Base-by-base conservation (phyloP, 1,140 invertebrate species). In the Ephestia elutella region DNA sequence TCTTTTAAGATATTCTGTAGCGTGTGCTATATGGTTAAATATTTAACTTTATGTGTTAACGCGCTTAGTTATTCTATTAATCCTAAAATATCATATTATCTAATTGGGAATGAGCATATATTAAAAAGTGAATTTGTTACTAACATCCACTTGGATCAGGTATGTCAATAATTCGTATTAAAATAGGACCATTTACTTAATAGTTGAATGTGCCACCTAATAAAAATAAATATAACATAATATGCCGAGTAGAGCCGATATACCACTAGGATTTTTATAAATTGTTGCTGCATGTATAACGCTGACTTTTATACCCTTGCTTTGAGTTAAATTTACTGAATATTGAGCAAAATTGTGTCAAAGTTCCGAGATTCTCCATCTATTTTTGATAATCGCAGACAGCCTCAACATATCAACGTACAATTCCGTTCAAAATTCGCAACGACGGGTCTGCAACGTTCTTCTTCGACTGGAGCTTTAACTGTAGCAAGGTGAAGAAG, bases 371-470 rank as follows among this genome's bases (percentile, higher is more conserved):
- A 17, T 11, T 11, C 2, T 17, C 7, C 18, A n/a, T n/a, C 17
- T 2, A 35, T 49, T 53, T 54, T 50, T 62, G 30, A 3, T 25
- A 25, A 3, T 2, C 9, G 30, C 56, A 87, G 85, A 86, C 83
- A 48, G 83, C 80, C 3, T 86, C 83, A n/a, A 84, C 83, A 9
- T 87, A 87, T 35, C 77, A 85, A 59, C 71, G 83, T 38, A 80
- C 65, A 9, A 75, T 87, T 56, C 73, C 75, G 11, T 87, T 87
- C 59, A 73, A 57, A n/a, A 80, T 87, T 64, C 84, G 70, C 54
- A 87, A 87, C 51, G 78, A 86, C 38, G 85, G 85, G 0, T 87
- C 85, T 0, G 80, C 83, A 11, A 80, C 83, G 7, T 87, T 87
- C 66, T 82, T 76, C 56, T 86, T 78, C 59, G 78, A 86, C 13